Evolutionary conservation across 2,113 vertebrate genomes (phyloP), one percentile per base, ranked within the genome.

Genomic region (Nothocercus nigrocapillus): DNA sequence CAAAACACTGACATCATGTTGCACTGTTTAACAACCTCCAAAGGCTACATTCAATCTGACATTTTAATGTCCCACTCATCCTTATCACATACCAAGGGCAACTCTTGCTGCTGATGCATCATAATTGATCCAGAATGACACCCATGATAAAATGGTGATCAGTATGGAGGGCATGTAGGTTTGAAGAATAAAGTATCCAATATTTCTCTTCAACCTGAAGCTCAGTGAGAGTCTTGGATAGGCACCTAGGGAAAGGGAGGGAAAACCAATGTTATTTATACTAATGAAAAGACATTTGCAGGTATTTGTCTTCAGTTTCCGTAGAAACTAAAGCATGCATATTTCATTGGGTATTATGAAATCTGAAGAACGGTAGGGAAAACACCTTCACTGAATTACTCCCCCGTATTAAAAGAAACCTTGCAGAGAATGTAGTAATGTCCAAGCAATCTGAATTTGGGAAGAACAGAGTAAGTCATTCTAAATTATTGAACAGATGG

Each of bases 81-180:
- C 83, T 88, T 40, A 84, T 79, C 94, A 95, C 97, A 83, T 99
- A 99, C 99, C 99, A 95, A 99, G 99, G 90, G 99, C 99, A 91
- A 99, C 99, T 98, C 99, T 98, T 92, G 99, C 99, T 72, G 99
- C 99, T 51, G 99, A 99, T 82, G 99, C 99, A 81, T 99, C 99
- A 21, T 99, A 99, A 97, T 99, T 99, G 97, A 99, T 99, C 99
- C 99, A 99, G 98, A 99, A 99, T 54, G 99, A 99, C 83, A 99
- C 99, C 99, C 99, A 99, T 68, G 99, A 99, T 82, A 99, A 98
- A 97, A 99, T 99, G 81, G 99, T 99, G 97, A 99, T 99, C 96
- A 99, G 98, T 95, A 99, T 99, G 76, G 99, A 99, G 96, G 99
- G 99, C 99, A 99, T 99, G 97, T 99, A 99, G 9, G 99, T 99